A percentile compares a stretch with the other conserved stretches of the same genome.
phyloP scores from a whole-genome alignment of 2,113 vertebrate species.

The Orientallactaga bullata region DNA sequence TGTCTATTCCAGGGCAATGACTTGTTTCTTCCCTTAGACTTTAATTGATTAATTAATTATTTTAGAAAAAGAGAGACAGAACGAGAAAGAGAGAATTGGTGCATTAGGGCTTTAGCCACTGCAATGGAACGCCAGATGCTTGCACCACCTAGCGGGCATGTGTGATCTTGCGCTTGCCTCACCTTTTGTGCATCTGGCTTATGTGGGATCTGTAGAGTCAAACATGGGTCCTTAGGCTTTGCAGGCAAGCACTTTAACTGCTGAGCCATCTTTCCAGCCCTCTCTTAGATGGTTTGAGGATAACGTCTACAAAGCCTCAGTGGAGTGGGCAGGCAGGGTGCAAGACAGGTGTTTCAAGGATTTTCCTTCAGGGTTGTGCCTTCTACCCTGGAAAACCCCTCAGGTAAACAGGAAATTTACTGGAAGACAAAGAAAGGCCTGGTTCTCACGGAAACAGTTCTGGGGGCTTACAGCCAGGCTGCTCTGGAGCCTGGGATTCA shows the following conservation, averaged over 20 bases:
- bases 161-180: too few species aligned
- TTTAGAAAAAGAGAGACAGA: too few species aligned
- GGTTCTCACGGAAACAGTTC: background rate
- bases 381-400: background rate
- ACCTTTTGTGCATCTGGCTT: too few species aligned
- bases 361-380: background rate
- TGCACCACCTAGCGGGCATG: too few species aligned
- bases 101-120: too few species aligned
- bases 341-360: accelerated
- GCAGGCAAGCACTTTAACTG: too few species aligned
- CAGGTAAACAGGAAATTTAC: background rate
- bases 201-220: too few species aligned
- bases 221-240: too few species aligned
- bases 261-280: too few species aligned
- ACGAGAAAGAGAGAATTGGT: too few species aligned
- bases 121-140: too few species aligned
- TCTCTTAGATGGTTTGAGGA: background rate
- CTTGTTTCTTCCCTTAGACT: accelerated
- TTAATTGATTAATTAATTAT: too few species aligned
- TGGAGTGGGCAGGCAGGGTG: accelerated
- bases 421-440: background rate
- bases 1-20: background rate
- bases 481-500: background rate
- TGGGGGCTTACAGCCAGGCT: background rate
- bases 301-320: background rate